These are phyloP conservation scores for Lamellibrachia satsuma DNA, from an alignment of 2,888 invertebrate species.

Conservation along the genomic window DNA sequence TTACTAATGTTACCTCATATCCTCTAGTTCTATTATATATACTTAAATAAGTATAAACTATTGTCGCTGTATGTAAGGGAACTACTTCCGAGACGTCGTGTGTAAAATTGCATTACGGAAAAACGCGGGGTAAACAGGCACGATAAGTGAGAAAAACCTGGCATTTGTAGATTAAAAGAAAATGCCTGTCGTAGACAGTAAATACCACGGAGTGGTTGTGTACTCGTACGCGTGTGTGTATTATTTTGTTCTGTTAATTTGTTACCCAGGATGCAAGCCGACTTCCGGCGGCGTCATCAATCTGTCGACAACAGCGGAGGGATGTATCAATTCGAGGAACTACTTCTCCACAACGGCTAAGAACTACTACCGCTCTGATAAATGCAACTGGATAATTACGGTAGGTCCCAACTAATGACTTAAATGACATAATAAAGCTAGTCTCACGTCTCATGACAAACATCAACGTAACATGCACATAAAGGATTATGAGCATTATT, in stretches of 20 bases:
- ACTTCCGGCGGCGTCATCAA: neutral
- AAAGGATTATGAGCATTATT: too few species aligned
- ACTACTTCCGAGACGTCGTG: too few species aligned
- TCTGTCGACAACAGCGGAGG: neutral
- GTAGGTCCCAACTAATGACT: neutral
- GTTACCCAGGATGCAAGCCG: neutral
- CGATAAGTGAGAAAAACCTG: too few species aligned
- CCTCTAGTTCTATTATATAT: too few species aligned
- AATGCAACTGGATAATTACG: constrained; percentile 1
- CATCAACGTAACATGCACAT: too few species aligned
- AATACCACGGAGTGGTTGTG: neutral
- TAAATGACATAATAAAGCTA: neutral
- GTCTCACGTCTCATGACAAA: neutral
- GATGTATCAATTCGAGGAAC: neutral
- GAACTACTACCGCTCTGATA: neutral
- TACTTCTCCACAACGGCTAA: neutral
- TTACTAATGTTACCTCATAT: too few species aligned
- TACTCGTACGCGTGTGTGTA: neutral
- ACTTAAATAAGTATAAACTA: too few species aligned
- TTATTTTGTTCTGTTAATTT: neutral
- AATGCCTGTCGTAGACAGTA: too few species aligned
- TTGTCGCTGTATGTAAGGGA: too few species aligned
- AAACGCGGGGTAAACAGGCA: too few species aligned
- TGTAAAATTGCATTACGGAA: too few species aligned
- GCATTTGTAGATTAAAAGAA: too few species aligned